Evolutionary conservation across 1,140 invertebrate genomes (phyloP), one percentile per base, ranked within the genome.

Genomic region (Eriosoma lanigerum): DNA sequence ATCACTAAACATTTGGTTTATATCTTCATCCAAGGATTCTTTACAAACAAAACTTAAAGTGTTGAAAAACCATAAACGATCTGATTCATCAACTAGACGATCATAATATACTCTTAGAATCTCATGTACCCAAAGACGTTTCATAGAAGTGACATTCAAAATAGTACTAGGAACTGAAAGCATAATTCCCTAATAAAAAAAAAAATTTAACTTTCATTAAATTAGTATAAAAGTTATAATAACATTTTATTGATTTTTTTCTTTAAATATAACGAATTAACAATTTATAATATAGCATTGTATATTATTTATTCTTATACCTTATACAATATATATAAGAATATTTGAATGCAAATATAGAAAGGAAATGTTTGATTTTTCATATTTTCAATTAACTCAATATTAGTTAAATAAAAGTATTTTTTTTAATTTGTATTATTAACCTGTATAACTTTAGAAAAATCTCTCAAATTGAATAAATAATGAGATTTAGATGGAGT

Each of bases 121-220:
- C 87, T 98, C 96, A 85, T 98, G 96, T 9, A 97, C 91, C 96
- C 96, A 98, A 1, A 98, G 87, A 70, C 94, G 88, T 84, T 98
- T 96, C 89, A 98, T 95, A 5, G 92, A 91, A 9, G 90, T 88
- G n/a, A 95, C 86, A 81, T 95, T 92, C 83, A 93, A 92, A 84
- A 94, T 96, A 10, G 94, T 94, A 87, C 97, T 94, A 0, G 96
- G 96, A 4, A 94, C 93, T 0, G 96, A 97, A 9, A 98, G 85
- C 17, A 98, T 86, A 0, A 98, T 92, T 44, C 97, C 96, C 90
- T 97, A 86, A 3, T 82, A 81, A 60, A 17, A 70, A 19, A 81
- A 75, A 21, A 56, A 64, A 44, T 48, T 17, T 21, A 24, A 19
- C 17, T 64, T 32, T 32, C 0, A 64, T 38, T 12, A n/a, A 32